Conservation (phyloP, 2,113 vertebrate genomes). For the Fukomys damarensis region DNA sequence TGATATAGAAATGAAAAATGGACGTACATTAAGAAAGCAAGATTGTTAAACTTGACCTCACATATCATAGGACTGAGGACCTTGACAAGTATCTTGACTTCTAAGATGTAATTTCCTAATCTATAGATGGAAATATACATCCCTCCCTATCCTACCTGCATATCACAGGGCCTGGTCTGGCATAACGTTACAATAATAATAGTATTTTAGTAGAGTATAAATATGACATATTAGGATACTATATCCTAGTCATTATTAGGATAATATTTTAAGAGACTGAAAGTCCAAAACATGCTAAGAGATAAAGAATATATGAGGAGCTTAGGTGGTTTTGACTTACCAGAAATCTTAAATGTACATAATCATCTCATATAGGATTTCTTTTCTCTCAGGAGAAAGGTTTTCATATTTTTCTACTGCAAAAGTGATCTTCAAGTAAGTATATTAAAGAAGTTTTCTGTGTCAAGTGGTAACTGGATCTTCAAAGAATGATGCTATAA, state of each 20-base stretch:
- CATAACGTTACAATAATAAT: neutral
- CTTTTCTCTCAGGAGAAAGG: neutral
- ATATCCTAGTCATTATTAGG: neutral
- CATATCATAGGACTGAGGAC: neutral
- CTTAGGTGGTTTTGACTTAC: slow-evolving; percentile 19
- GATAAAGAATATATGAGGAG: neutral
- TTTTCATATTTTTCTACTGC: slow-evolving; percentile 12
- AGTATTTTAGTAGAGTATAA: neutral
- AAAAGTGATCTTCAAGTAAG: slow-evolving; percentile 58
- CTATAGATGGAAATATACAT: neutral
- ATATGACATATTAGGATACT: neutral
- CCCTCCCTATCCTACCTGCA: neutral
- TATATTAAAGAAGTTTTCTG: slow-evolving; percentile 59
- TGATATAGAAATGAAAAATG: neutral
- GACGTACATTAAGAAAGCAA: neutral
- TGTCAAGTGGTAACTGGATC: neutral
- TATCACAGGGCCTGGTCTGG: neutral
- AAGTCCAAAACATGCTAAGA: neutral
- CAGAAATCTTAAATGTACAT: slow-evolving; percentile 20
- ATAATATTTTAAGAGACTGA: neutral
- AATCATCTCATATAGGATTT: neutral
- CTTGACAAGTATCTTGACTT: neutral
- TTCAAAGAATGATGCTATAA: neutral
- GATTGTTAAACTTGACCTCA: neutral
- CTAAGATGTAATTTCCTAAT: neutral